These are phyloP conservation scores for Diorhabda carinulata DNA, from an alignment of 1,140 invertebrate genomes.

Conservation along the genomic window DNA sequence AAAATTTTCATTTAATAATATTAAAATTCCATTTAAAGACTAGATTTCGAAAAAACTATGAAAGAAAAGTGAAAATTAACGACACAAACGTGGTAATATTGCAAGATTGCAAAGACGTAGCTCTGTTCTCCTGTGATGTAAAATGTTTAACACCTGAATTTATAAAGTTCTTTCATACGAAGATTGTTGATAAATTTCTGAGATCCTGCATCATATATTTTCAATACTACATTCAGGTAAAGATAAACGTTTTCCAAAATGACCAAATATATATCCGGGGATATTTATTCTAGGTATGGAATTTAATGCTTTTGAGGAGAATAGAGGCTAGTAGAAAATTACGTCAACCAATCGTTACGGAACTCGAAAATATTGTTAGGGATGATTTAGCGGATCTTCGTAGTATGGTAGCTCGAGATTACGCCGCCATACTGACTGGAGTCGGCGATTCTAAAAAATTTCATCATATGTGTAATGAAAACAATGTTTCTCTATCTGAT, in stretches of 20 bases:
- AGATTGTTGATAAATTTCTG: constrained; percentile 58
- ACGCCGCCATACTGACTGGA: constrained; percentile 56
- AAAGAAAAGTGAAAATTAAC: constrained; percentile 52
- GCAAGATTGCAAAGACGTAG: constrained; percentile 64
- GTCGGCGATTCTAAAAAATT: constrained; percentile 50
- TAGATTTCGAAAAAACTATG: constrained; percentile 54
- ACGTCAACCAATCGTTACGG: constrained; percentile 54
- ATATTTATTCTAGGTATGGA: constrained; percentile 47
- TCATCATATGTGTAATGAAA: constrained; percentile 56
- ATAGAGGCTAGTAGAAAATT: constrained; percentile 55
- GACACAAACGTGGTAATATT: constrained; percentile 56
- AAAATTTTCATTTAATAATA: background rate
- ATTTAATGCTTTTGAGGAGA: constrained; percentile 53
- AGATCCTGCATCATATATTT: constrained; percentile 59
- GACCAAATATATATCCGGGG: background rate
- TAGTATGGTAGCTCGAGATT: constrained; percentile 57
- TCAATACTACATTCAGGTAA: constrained; percentile 58
- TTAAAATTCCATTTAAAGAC: constrained; percentile 47
- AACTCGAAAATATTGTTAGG: constrained; percentile 51
- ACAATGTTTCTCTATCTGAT: constrained; percentile 54
- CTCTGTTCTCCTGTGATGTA: constrained; percentile 54
- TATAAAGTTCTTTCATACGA: constrained; percentile 56
- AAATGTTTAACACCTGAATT: constrained; percentile 54
- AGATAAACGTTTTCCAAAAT: background rate
- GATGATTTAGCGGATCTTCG: constrained; percentile 57